phyloP scores from a whole-genome alignment of 2,113 vertebrate species.

The Campylomormyrus tamandua region DNA sequence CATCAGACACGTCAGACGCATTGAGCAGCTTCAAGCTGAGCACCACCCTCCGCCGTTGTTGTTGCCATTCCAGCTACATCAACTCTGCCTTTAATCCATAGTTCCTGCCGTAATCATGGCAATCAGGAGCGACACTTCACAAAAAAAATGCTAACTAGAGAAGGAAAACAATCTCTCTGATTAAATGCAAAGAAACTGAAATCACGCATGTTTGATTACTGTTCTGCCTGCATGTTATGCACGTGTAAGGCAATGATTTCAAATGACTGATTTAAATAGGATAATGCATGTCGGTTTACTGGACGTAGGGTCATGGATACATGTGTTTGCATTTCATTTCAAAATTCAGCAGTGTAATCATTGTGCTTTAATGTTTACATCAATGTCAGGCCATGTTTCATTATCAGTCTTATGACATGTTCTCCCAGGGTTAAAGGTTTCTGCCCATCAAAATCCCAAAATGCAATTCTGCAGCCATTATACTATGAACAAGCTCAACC shows the following conservation, averaged over 20 bases:
- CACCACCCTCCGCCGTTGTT: background rate
- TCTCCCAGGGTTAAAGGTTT: background rate
- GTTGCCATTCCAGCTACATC: background rate
- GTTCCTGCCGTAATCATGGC: background rate
- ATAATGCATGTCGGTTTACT: background rate
- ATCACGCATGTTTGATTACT: background rate
- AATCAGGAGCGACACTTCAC: background rate
- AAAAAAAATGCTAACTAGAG: background rate
- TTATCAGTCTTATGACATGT: background rate
- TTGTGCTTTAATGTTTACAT: background rate
- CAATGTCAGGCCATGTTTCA: background rate
- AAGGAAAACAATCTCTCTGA: background rate
- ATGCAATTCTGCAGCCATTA: background rate
- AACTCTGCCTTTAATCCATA: background rate
- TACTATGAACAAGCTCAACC: background rate
- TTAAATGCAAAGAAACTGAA: background rate
- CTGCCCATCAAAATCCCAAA: background rate
- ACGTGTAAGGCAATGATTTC: background rate
- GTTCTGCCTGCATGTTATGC: background rate
- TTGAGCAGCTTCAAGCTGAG: background rate
- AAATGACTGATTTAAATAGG: background rate
- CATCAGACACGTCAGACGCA: background rate
- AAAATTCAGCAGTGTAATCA: background rate
- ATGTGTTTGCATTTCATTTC: background rate
- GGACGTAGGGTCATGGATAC: background rate